A percentile compares a stretch with the other conserved stretches of the same genome.
Conservation (phyloP, 53 echinoderm and acorn worm genomes). For the Holothuria leucospilota region DNA sequence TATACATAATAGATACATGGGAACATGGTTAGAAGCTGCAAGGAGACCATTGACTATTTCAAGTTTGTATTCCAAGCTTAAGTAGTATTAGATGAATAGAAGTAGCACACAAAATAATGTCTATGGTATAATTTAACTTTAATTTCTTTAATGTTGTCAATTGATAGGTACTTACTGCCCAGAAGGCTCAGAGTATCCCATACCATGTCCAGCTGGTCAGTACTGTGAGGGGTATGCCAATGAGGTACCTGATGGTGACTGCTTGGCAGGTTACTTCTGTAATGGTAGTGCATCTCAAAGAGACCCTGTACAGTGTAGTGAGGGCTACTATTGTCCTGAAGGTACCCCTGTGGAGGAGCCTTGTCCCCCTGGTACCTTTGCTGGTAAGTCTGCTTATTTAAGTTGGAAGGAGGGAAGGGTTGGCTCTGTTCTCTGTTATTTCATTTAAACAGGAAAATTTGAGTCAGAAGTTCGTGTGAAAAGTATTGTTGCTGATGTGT, state of each 20-base stretch:
- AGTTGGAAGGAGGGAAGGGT: no score
- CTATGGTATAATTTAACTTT: neutral
- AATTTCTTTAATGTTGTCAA: neutral
- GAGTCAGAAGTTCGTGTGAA: no score
- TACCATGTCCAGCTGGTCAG: constrained; percentile 77
- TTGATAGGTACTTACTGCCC: constrained; percentile 89
- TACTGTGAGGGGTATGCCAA: constrained; percentile 85
- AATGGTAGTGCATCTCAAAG: constrained; percentile 86
- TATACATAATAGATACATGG: no score
- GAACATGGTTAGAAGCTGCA: no score
- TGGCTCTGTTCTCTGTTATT: no score
- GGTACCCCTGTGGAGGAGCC: constrained; percentile 94
- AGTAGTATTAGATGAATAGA: no score
- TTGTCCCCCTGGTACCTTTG: constrained; percentile 88
- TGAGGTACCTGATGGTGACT: constrained; percentile 77
- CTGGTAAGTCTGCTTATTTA: constrained; percentile 54
- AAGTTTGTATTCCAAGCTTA: neutral
- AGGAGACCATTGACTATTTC: no score
- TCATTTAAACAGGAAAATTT: no score
- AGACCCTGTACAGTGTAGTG: constrained; percentile 80
- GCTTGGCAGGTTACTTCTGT: constrained; percentile 89
- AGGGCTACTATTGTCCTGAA: constrained; percentile 91
- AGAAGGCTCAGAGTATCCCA: constrained; percentile 66
- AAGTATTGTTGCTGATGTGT: no score
- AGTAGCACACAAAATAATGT: no score